Evolutionary conservation across 2,113 vertebrate species (phyloP), one percentile per base, ranked within the genome.

Genomic region (Vulpes vulpes): DNA sequence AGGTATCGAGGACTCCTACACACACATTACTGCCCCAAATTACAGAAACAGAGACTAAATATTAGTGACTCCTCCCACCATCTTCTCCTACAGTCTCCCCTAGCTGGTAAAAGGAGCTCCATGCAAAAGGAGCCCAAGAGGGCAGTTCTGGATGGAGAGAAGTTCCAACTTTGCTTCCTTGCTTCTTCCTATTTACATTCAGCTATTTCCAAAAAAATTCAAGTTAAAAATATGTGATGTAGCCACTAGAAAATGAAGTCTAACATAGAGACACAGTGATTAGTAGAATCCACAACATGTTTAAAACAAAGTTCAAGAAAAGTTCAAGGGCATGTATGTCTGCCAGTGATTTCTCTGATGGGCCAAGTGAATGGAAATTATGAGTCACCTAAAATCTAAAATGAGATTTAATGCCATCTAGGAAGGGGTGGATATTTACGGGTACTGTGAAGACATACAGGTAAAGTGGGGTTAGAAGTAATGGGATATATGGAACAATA

Each of bases 131-230:
- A 76, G 81, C 85, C 76, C 2, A 0, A 19, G 35, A 92, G 92
- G 90, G 88, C 67, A 14, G 14, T 20, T 92, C 74, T 85, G 60
- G 90, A 73, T 73, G 94, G 69, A 89, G 64, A 55, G 43, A 49
- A 67, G 81, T 43, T 32, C 38, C 38, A 67, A 67, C 38, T 73
- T 49, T 1, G 62, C 93, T 81, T 69, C 74, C 60, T 86, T 60
- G 43, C 67, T 94, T 95, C 82, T 60, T 93, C 91, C 85, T 96
- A 97, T 91, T 91, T 95, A 97, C 96, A 98, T 89, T 97, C 94
- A 96, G 79, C 92, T 95, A 94, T 69, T 85, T 25, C 30, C 27
- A 32, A 60, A 85, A 79, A 60, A 87, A 88, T 94, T 96, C 93
- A 94, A 97, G 96, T 97, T 92, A 92, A 92, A 93, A 96, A 80